Conservation (phyloP, 2,113 vertebrate species). For the Silurus glanis region DNA sequence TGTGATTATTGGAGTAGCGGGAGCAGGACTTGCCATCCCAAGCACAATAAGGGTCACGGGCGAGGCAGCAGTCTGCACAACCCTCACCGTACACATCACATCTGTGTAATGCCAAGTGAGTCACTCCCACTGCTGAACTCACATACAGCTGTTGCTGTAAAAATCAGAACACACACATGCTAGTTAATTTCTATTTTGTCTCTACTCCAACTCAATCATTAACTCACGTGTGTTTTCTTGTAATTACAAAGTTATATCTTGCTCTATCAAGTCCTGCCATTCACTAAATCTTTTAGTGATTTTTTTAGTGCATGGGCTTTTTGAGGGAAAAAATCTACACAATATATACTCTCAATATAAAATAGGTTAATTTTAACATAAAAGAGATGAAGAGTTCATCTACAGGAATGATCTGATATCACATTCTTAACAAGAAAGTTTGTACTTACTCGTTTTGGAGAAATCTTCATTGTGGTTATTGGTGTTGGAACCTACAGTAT, state of each 20-base stretch:
- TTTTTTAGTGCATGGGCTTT: background rate
- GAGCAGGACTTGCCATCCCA: conserved; percentile 97
- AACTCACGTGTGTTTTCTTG: background rate
- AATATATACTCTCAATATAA: background rate
- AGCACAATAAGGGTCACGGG: conserved; percentile 94
- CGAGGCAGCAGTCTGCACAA: conserved; percentile 96
- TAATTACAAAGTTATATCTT: background rate
- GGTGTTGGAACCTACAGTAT: conserved; percentile 81
- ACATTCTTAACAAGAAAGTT: background rate
- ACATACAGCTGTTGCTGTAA: conserved; percentile 96
- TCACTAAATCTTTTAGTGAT: background rate
- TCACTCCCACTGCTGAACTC: conserved; percentile 86
- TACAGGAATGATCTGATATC: background rate
- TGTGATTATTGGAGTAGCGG: conserved; percentile 92
- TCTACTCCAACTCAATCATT: background rate
- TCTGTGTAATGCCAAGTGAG: conserved; percentile 93
- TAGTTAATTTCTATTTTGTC: background rate
- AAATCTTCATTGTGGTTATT: conserved; percentile 96
- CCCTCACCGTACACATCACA: conserved; percentile 92
- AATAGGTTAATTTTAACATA: background rate
- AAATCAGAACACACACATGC: conserved; percentile 5
- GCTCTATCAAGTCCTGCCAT: background rate
- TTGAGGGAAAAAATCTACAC: background rate
- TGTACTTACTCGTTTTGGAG: conserved; percentile 88
- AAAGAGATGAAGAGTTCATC: background rate